These are phyloP conservation scores for Drosophila hamatofila DNA, from an alignment of 2,888 invertebrate genomes.

Conservation along the genomic window DNA sequence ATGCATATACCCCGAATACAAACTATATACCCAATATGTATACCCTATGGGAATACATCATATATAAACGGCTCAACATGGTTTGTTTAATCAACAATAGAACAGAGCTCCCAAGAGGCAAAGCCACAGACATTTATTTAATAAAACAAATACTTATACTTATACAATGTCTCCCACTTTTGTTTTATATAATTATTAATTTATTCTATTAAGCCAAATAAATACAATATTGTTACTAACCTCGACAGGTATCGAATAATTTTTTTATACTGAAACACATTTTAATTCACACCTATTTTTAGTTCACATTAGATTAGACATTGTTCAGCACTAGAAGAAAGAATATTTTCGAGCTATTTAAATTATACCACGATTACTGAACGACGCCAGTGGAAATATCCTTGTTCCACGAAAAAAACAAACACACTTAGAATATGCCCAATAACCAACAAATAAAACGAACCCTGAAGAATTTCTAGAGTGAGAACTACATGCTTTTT, in stretches of 20 bases:
- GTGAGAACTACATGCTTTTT: conserved; percentile 72
- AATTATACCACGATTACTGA: background rate
- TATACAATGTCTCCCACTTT: background rate
- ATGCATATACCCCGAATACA: background rate
- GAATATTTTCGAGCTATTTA: background rate
- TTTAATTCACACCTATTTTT: conserved; percentile 4
- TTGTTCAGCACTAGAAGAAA: background rate
- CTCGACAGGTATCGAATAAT: conserved; percentile 8
- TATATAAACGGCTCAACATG: background rate
- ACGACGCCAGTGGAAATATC: conserved; percentile 11
- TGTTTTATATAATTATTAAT: background rate
- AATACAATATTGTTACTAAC: background rate
- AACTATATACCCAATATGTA: background rate
- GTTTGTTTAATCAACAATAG: no score
- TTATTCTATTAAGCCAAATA: background rate
- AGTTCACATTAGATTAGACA: conserved; percentile 1
- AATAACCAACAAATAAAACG: conserved; percentile 81
- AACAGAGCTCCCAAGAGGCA: background rate
- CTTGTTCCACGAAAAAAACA: conserved; percentile 60
- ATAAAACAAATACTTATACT: background rate
- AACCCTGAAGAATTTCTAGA: conserved; percentile 81
- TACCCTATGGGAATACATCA: background rate
- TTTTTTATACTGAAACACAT: conserved; percentile 11
- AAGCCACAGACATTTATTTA: no score
- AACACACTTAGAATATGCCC: conserved; percentile 68